These are phyloP conservation scores for Conopomorpha cramerella DNA, from an alignment of 1,140 invertebrate genomes.

Conservation along the genomic window DNA sequence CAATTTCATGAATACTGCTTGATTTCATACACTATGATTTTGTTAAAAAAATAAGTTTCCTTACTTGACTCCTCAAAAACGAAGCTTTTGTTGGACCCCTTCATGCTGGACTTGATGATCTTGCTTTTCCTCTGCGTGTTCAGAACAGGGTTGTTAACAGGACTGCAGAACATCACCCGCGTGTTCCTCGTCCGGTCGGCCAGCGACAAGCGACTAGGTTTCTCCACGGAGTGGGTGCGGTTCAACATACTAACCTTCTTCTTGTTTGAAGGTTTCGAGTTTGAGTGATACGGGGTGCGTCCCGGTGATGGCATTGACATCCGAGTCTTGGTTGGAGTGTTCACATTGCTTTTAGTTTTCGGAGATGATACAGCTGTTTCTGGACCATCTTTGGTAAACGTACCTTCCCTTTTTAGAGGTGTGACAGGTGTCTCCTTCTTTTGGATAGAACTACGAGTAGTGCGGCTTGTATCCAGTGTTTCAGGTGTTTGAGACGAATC, in stretches of 20 bases:
- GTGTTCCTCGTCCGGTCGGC: conserved; percentile 11
- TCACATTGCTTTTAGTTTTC: conserved; percentile 5
- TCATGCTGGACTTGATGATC: conserved; percentile 50
- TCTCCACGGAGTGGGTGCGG: conserved; percentile 44
- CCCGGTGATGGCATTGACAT: conserved; percentile 37
- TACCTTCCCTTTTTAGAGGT: conserved; percentile 31
- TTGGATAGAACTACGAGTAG: conserved; percentile 2
- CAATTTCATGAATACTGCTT: no score
- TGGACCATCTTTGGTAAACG: conserved; percentile 31
- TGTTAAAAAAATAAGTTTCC: conserved; percentile 4
- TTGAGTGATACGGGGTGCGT: conserved; percentile 27
- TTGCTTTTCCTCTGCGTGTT: conserved; percentile 24
- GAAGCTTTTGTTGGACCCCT: conserved; percentile 54
- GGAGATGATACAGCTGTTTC: conserved; percentile 6
- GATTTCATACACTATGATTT: not conserved
- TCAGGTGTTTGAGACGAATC: conserved; percentile 17
- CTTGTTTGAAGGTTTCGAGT: conserved; percentile 14
- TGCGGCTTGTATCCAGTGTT: not conserved
- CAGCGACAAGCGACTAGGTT: conserved; percentile 14
- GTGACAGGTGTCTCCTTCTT: conserved; percentile 6
- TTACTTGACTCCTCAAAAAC: conserved; percentile 30
- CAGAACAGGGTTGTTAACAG: conserved; percentile 20
- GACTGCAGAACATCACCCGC: conserved; percentile 49
- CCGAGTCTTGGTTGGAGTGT: conserved; percentile 18
- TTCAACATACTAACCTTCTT: conserved; percentile 24